Evolutionary conservation across 2,888 invertebrate species (phyloP), one percentile per base, ranked within the genome.

Genomic region (Melitaea athalia): DNA sequence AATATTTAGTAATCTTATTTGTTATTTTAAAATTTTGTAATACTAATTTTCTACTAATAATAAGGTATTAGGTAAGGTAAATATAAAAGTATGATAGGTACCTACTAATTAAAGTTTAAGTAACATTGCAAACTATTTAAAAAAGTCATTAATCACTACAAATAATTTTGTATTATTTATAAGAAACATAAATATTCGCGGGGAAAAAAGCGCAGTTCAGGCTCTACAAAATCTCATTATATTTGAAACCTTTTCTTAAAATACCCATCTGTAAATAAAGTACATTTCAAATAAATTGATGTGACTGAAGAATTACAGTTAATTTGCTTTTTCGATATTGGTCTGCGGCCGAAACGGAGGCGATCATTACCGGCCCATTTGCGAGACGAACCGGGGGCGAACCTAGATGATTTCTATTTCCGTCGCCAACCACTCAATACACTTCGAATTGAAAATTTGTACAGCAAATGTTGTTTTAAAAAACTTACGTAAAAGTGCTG

Each of bases 321-420:
- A 70, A 71, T 74, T 75, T 69, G 50, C 61, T 66, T 42, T 24
- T 52, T 50, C 63, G 66, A 68, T 69, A 67, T 69, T 71, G 66
- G 72, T 71, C 73, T 61, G 62, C 63, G 73, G 69, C 73, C 73
- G 78, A 81, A 80, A 82, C 82, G 79, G 72, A 80, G 72, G 73
- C 78, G 76, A 85, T 87, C 90, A 89, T 91, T 91, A 91, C 90
- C 90, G 90, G 88, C 77, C 88, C 85, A 88, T 89, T 89, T 87
- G 84, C 81, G 57, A 38, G 57, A 10, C 57, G 57, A 57, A 42
- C 38, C 60, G 66, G 78, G 78, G 79, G 79, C 81, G 88, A 88
- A 89, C 86, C 84, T 82, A 80, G 90, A 91, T 90, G 89, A 90
- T 86, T 86, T 81, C 77, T 84, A 89, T 90, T 90, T 89, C 89